Percentiles rank a stretch among this genome's conserved stretches.
Conservation (phyloP, 2,888 invertebrate genomes). For the Sphaerophoria taeniata region DNA sequence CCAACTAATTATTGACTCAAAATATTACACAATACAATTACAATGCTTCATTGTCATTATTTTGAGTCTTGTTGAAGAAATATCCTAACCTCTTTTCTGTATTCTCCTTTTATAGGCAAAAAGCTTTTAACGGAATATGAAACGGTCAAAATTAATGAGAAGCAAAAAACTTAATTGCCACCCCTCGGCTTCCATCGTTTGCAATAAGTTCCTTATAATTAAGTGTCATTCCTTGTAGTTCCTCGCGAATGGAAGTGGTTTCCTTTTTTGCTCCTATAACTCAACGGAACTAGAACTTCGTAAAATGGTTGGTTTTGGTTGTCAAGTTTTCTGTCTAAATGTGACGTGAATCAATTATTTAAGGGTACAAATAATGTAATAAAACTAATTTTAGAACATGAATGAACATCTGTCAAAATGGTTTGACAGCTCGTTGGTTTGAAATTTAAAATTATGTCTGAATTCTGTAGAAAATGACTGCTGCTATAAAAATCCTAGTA, state of each 20-base stretch:
- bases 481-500: too few relatives aligned
- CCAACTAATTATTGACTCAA: slow-evolving; percentile 8
- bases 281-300: neutral
- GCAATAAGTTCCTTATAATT: slow-evolving; percentile 31
- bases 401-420: slow-evolving; percentile 42
- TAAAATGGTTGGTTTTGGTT: slow-evolving; percentile 18
- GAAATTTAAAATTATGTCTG: too few relatives aligned
- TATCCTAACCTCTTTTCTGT: neutral
- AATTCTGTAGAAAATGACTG: too few relatives aligned
- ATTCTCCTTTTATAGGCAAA: neutral
- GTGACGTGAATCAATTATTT: slow-evolving; percentile 29
- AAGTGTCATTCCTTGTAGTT: slow-evolving; percentile 10
- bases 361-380: too few relatives aligned
- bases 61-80: slow-evolving; percentile 5
- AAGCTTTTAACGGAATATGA: slow-evolving; percentile 27
- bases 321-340: slow-evolving; percentile 57
- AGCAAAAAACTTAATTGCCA: slow-evolving; percentile 59
- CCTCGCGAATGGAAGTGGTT: neutral
- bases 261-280: too few relatives aligned
- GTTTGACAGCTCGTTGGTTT: slow-evolving; percentile 2
- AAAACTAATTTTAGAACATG: too few relatives aligned
- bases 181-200: slow-evolving; percentile 35
- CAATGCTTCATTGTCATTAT: neutral
- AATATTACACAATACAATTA: slow-evolving; percentile 13
- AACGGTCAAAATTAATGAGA: slow-evolving; percentile 59